Evolutionary conservation across 2,888 invertebrate species (phyloP).

Genomic region (Azorinus chamasolen): DNA sequence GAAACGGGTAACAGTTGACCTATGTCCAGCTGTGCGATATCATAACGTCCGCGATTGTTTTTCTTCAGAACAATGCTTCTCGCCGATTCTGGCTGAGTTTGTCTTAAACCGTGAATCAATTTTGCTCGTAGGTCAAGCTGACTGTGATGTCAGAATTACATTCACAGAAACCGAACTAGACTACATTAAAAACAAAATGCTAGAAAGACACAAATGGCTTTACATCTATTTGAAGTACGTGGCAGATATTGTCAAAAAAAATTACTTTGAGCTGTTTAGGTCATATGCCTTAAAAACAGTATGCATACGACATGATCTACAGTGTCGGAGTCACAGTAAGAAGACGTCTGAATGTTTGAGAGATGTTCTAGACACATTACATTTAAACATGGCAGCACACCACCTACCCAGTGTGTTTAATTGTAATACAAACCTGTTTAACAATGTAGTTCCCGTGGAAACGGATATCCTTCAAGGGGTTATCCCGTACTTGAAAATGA

Average conservation of each 20-base stretch:
- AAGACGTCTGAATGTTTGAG: no score
- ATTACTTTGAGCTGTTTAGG: neutral
- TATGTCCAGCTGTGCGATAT: slow-evolving; percentile 12
- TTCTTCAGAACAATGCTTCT: neutral
- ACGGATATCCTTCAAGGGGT: no score
- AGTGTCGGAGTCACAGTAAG: neutral
- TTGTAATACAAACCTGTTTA: no score
- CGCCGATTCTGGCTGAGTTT: neutral
- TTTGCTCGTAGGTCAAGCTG: neutral
- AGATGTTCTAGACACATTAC: no score
- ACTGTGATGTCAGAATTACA: slow-evolving; percentile 1
- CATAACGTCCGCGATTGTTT: neutral
- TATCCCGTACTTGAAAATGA: no score
- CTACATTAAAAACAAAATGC: slow-evolving; percentile 14
- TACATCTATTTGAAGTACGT: slow-evolving; percentile 7
- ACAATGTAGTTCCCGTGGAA: no score
- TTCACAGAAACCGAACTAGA: slow-evolving; percentile 19
- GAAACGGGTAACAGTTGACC: slow-evolving; percentile 3
- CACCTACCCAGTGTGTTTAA: no score
- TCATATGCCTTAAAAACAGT: slow-evolving; percentile 11
- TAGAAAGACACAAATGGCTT: neutral
- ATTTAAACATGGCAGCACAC: no score
- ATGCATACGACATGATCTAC: slow-evolving; percentile 10
- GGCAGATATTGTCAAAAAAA: neutral
- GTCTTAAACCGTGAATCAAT: neutral